phyloP scores from a whole-genome alignment of 2,888 invertebrate species.

The Pristionchus japonicus region DNA sequence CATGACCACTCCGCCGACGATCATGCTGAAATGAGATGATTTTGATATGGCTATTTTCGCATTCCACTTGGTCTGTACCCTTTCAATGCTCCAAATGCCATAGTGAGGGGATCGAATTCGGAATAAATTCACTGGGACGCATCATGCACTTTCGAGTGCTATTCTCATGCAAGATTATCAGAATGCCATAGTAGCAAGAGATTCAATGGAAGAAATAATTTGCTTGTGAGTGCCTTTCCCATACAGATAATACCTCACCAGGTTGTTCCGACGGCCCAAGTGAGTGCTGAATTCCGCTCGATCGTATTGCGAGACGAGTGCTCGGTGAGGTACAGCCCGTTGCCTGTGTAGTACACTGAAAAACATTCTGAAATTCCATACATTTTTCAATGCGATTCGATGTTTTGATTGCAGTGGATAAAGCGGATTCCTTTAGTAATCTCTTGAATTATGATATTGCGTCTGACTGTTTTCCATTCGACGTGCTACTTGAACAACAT shows the following conservation, averaged over 20 bases:
- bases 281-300: constrained; percentile 54
- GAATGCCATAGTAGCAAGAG: too few species aligned
- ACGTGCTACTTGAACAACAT: too few species aligned
- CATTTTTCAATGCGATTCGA: background rate
- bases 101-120: background rate
- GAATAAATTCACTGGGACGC: background rate
- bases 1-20: constrained; percentile 39
- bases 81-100: background rate
- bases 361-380: background rate
- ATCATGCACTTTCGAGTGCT: too few species aligned
- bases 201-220: background rate
- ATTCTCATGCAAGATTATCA: background rate
- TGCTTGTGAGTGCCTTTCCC: background rate
- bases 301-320: constrained; percentile 57
- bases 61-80: too few species aligned
- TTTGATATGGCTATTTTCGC: too few species aligned
- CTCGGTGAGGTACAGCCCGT: constrained; percentile 55
- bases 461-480: too few species aligned
- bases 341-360: constrained; percentile 60
- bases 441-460: background rate
- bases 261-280: constrained; percentile 57
- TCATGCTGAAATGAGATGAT: background rate
- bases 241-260: constrained; percentile 47
- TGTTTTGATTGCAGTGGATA: background rate
- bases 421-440: too few species aligned